phyloP scores from a whole-genome alignment of 1,140 invertebrate genomes.

The Condylostylus longicornis region DNA sequence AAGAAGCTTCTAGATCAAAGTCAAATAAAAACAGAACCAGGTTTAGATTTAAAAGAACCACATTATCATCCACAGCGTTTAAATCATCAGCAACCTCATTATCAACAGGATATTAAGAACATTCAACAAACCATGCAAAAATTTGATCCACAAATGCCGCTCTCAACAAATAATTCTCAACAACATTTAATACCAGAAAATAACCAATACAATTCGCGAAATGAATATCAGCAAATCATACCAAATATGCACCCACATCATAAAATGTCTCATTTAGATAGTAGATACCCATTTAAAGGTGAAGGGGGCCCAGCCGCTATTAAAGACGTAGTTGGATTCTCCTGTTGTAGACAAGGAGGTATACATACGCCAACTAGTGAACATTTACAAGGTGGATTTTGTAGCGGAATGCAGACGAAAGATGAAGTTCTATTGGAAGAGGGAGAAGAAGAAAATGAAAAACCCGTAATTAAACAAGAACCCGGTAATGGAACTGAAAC shows the following conservation, averaged over 20 bases:
- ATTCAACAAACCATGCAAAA: constrained; percentile 27
- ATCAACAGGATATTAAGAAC: constrained; percentile 28
- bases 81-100: constrained; percentile 30
- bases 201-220: constrained; percentile 30
- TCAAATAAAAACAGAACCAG: too few relatives aligned
- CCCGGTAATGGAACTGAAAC: constrained; percentile 16
- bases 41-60: too few relatives aligned
- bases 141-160: constrained; percentile 27
- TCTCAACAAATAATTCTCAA: constrained; percentile 31
- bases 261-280: constrained; percentile 14
- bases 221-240: constrained; percentile 23
- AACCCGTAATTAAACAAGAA: constrained; percentile 21
- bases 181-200: constrained; percentile 30
- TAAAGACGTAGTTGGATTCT: constrained; percentile 38
- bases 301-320: constrained; percentile 47
- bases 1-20: not conserved
- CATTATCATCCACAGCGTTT: not conserved
- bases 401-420: constrained; percentile 51
- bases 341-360: constrained; percentile 53
- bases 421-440: constrained; percentile 46
- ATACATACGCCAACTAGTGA: constrained; percentile 51
- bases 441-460: constrained; percentile 30
- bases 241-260: constrained; percentile 10
- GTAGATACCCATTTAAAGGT: constrained; percentile 42
- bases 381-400: constrained; percentile 54